phyloP scores from a whole-genome alignment of 2,888 invertebrate species.

The Odontomyia ornata region DNA sequence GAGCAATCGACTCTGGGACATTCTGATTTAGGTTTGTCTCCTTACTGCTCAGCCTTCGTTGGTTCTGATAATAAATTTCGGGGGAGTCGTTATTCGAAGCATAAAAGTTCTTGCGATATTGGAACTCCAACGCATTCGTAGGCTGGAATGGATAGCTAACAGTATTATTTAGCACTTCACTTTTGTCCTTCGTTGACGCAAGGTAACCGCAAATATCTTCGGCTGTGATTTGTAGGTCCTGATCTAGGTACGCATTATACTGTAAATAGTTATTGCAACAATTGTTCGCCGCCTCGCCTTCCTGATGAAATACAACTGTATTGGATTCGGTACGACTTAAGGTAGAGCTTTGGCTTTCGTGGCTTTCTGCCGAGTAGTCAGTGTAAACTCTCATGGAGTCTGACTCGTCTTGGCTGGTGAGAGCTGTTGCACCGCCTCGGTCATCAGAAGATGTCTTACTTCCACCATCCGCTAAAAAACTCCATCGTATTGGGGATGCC shows the following conservation, averaged over 20 bases:
- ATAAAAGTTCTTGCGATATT: conserved; percentile 63
- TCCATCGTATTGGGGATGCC: conserved; percentile 64
- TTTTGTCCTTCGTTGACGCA: conserved; percentile 59
- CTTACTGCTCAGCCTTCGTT: conserved; percentile 57
- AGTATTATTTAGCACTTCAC: conserved; percentile 61
- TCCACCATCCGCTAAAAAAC: conserved; percentile 61
- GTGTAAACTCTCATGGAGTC: conserved; percentile 20
- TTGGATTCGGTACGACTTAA: conserved; percentile 56
- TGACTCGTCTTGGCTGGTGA: conserved; percentile 17
- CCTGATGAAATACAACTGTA: conserved; percentile 62
- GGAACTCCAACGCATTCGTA: conserved; percentile 62
- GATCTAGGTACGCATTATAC: conserved; percentile 63
- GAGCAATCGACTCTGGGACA: conserved; percentile 48
- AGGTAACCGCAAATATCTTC: conserved; percentile 63
- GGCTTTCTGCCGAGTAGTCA: conserved; percentile 26
- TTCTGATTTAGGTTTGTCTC: conserved; percentile 63
- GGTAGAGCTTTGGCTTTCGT: conserved; percentile 35
- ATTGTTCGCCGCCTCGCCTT: conserved; percentile 62
- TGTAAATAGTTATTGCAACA: conserved; percentile 63
- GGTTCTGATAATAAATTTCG: not conserved
- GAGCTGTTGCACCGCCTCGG: conserved; percentile 50
- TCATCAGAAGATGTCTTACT: conserved; percentile 59
- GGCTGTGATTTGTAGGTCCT: conserved; percentile 64
- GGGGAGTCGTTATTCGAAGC: conserved; percentile 36
- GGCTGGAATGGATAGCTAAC: conserved; percentile 63